Evolutionary conservation across 2,888 invertebrate genomes (phyloP).

Genomic region (Dinocampus coccinellae): DNA sequence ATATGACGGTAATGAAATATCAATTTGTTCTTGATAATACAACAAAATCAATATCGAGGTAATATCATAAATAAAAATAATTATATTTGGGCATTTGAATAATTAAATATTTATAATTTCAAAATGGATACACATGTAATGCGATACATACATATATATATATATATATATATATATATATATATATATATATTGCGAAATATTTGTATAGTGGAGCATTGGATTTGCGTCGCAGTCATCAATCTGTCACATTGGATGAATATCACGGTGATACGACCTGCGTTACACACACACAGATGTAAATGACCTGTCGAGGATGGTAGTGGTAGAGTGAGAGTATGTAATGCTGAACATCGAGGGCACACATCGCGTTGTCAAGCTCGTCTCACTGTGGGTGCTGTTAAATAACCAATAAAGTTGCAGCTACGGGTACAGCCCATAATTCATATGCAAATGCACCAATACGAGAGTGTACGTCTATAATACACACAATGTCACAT

Average conservation of each 20-base stretch:
- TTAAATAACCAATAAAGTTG: slow-evolving; percentile 59
- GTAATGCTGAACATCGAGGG: slow-evolving; percentile 23
- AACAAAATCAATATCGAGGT: neutral
- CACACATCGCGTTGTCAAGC: slow-evolving; percentile 21
- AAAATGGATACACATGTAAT: too few relatives aligned
- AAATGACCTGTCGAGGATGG: neutral
- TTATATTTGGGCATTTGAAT: too few relatives aligned
- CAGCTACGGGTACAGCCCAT: slow-evolving; percentile 47
- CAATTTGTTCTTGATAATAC: slow-evolving; percentile 2
- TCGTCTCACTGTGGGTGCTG: slow-evolving; percentile 38
- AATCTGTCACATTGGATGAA: slow-evolving; percentile 26
- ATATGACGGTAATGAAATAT: slow-evolving; percentile 17
- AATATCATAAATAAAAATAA: too few relatives aligned
- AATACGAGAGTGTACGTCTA: slow-evolving; percentile 1
- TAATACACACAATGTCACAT: slow-evolving; percentile 22
- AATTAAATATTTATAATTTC: too few relatives aligned
- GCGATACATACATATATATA: too few relatives aligned
- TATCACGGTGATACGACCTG: slow-evolving; percentile 21
- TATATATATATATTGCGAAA: neutral
- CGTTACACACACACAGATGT: neutral
- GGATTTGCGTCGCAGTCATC: slow-evolving; percentile 27
- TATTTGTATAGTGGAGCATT: neutral
- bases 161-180: too few relatives aligned
- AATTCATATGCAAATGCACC: slow-evolving; percentile 45
- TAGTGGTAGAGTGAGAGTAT: slow-evolving; percentile 4